These are phyloP conservation scores for Drosophila obscura DNA, from an alignment of 1,140 invertebrate genomes.

Conservation along the genomic window DNA sequence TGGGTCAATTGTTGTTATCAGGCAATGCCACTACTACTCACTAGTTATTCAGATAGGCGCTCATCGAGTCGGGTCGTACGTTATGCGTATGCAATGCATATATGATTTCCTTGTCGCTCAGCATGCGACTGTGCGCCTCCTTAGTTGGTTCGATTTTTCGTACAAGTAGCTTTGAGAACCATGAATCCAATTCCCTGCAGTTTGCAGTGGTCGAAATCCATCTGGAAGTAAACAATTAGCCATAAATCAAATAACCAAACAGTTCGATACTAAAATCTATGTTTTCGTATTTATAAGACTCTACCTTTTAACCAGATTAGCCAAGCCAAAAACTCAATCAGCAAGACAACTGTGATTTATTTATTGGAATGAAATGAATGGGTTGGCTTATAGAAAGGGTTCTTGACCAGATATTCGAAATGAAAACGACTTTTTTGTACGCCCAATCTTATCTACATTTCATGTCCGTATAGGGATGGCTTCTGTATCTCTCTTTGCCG, in stretches of 20 bases:
- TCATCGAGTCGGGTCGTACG: conserved; percentile 93
- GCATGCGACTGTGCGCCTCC: conserved; percentile 96
- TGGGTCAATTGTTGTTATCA: no score
- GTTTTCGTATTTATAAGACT: not conserved
- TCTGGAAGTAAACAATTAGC: conserved; percentile 18
- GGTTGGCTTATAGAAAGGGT: no score
- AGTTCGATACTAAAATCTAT: conserved; percentile 2
- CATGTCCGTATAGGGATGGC: not conserved
- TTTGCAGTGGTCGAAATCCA: conserved; percentile 56
- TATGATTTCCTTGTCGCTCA: conserved; percentile 97
- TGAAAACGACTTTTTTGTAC: no score
- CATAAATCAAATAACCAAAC: no score
- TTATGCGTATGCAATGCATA: conserved; percentile 98
- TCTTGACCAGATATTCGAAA: no score
- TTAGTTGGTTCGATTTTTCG: conserved; percentile 96
- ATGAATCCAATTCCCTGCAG: conserved; percentile 87
- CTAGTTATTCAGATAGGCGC: conserved; percentile 95
- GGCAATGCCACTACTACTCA: conserved; percentile 85
- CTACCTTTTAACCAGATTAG: no score
- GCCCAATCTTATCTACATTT: conserved; percentile 16
- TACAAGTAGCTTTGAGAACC: conserved; percentile 95
- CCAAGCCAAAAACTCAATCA: no score
- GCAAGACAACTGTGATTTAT: no score
- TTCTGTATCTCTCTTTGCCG: not conserved
- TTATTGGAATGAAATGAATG: no score